Conservation (phyloP, 2,888 invertebrate species). For the Heliconius charithonia region DNA sequence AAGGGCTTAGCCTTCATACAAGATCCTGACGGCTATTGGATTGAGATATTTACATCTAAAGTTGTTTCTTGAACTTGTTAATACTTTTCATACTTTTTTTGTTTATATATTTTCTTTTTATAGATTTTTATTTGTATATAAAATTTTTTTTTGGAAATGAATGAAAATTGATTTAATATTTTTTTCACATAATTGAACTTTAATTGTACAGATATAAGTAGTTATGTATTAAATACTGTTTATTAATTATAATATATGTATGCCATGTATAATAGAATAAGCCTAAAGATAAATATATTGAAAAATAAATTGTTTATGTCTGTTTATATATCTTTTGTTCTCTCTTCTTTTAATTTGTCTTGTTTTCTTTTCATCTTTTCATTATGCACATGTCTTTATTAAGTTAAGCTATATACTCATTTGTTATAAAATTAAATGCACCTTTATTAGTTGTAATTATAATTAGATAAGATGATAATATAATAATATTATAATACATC, state of each 20-base stretch:
- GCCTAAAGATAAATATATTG: not conserved
- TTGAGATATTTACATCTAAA: conserved; percentile 90
- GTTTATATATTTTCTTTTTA: not conserved
- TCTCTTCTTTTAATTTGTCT: too few species aligned
- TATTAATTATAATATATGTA: conserved; percentile 1
- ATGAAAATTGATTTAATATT: too few species aligned
- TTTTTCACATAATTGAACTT: not conserved
- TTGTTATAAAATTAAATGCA: too few species aligned
- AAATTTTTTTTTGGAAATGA: too few species aligned
- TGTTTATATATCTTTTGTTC: not conserved
- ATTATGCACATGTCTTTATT: not conserved
- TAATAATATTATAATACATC: too few species aligned
- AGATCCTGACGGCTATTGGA: conserved; percentile 98
- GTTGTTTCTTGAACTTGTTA: conserved; percentile 51
- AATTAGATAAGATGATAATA: too few species aligned
- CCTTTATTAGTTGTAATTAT: too few species aligned
- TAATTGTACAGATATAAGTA: not conserved
- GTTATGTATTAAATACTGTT: not conserved
- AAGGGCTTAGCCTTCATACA: conserved; percentile 97
- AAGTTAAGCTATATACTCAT: too few species aligned
- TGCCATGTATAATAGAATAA: not conserved
- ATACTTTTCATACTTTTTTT: not conserved
- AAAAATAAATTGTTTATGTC: not conserved
- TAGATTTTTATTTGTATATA: not conserved
- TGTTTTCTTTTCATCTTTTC: not conserved